phyloP scores from a whole-genome alignment of 2,113 vertebrate species.

The Rhagologus leucostigma region DNA sequence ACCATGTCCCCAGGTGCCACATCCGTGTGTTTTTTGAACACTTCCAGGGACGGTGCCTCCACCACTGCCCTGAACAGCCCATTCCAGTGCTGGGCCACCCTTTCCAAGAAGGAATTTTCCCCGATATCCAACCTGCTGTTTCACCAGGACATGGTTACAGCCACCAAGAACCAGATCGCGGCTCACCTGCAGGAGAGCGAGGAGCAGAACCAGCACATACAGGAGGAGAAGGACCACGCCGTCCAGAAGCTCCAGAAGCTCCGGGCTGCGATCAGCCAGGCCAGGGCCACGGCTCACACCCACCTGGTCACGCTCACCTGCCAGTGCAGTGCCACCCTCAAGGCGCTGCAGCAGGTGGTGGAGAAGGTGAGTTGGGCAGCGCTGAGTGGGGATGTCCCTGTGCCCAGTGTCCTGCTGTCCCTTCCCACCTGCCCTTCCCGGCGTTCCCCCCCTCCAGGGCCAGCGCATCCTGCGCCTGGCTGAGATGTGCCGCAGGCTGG shows the following conservation, averaged over 20 bases:
- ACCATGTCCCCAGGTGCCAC: neutral
- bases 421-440: neutral
- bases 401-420: neutral
- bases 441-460: slow-evolving; percentile 27
- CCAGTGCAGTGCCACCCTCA: slow-evolving; percentile 72
- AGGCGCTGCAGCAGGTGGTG: slow-evolving; percentile 56
- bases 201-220: slow-evolving; percentile 10
- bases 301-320: slow-evolving; percentile 67
- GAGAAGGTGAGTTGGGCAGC: slow-evolving; percentile 66
- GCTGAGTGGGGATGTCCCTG: neutral
- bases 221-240: slow-evolving; percentile 63
- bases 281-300: slow-evolving; percentile 26
- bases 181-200: slow-evolving; percentile 55
- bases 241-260: slow-evolving; percentile 67
- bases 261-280: slow-evolving; percentile 62
- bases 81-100: neutral
- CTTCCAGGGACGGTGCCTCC: neutral
- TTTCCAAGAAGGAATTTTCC: neutral
- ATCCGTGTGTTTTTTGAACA: neutral
- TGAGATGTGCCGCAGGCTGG: slow-evolving; percentile 81
- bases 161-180: slow-evolving; percentile 40
- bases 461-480: slow-evolving; percentile 75
- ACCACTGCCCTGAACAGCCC: neutral
- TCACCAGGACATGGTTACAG: slow-evolving; percentile 69
- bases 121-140: rapidly evolving